Evolutionary conservation across 2,113 vertebrate genomes (phyloP).

Genomic region (Salvelinus alpinus): DNA sequence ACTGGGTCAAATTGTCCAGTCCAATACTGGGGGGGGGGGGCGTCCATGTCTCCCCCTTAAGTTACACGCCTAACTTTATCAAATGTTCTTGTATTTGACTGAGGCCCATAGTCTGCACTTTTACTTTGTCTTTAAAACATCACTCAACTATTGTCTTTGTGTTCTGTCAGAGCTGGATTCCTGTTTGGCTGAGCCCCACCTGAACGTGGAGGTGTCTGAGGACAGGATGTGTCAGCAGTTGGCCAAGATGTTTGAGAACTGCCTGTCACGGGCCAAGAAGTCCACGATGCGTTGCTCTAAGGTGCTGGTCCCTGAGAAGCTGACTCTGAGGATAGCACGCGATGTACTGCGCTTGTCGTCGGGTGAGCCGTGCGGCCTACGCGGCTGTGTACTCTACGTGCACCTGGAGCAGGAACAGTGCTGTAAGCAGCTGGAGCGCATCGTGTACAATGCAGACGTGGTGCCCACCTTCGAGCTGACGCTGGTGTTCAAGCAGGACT

Average conservation of each 20-base stretch:
- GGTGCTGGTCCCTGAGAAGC: conserved; percentile 83
- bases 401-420: conserved; percentile 81
- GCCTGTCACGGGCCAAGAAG: conserved; percentile 82
- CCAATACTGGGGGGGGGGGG: too few relatives aligned
- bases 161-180: conserved; percentile 75
- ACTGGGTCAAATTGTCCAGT: too few relatives aligned
- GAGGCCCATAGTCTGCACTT: background rate
- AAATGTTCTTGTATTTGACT: background rate
- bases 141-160: background rate
- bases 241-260: conserved; percentile 80
- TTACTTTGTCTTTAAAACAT: background rate
- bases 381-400: conserved; percentile 80
- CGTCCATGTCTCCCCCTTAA: too few relatives aligned
- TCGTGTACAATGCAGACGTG: conserved; percentile 78
- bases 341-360: conserved; percentile 80
- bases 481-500: conserved; percentile 86
- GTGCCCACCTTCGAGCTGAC: conserved; percentile 88
- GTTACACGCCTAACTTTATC: background rate
- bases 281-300: conserved; percentile 81
- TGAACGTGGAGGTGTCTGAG: conserved; percentile 68
- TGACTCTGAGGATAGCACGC: conserved; percentile 77
- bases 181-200: conserved; percentile 74
- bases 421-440: conserved; percentile 80
- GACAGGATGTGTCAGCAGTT: conserved; percentile 78
- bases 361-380: conserved; percentile 83